Base-by-base conservation (phyloP, 2,888 invertebrate genomes). In the Eupithecia vulgata region DNA sequence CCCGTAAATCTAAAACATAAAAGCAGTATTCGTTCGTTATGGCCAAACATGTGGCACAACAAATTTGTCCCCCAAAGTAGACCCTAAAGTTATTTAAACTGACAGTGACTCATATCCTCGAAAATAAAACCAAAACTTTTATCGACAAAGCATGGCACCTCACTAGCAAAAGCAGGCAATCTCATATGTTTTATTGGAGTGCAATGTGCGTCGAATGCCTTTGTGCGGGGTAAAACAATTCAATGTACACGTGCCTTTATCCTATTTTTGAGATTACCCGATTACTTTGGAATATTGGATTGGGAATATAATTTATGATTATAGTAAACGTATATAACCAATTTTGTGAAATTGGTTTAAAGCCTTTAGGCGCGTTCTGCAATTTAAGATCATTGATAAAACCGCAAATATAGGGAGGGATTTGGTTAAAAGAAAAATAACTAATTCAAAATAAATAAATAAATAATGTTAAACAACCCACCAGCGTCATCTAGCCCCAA, bases 141-240 rank as follows among this genome's bases (percentile, higher is more conserved):
- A 37, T 64, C 30, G 37, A 64, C 34, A 34, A 12, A n/a, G 5
- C 6, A 67, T 35, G 34, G 48, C 12, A 7, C 88, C 83, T 73
- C 89, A 81, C 88, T 89, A 88, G 15, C 59, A 25, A 67, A 82
- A 72, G 70, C 64, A 70, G 70, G 62, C 66, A 72, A 72, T 83
- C 84, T 85, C 85, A 83, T 85, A 84, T 84, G 86, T 90, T 92
- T 92, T 92, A 88, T 91, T 88, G 84, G 82, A 77, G 69, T 80
- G 82, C 83, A 84, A 84, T 87, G 88, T 89, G 90, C 88, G 88
- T 89, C 81, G 90, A 89, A 91, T 90, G 82, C 87, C 87, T 88
- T 83, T 85, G 85, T 83, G 85, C 83, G 83, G 87, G 81, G 87
- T 88, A 87, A 90, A 90, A 91, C 87, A 90, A 91, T 91, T 81